phyloP scores from a whole-genome alignment of 2,888 invertebrate genomes.

The Leptopterna dolabrata region DNA sequence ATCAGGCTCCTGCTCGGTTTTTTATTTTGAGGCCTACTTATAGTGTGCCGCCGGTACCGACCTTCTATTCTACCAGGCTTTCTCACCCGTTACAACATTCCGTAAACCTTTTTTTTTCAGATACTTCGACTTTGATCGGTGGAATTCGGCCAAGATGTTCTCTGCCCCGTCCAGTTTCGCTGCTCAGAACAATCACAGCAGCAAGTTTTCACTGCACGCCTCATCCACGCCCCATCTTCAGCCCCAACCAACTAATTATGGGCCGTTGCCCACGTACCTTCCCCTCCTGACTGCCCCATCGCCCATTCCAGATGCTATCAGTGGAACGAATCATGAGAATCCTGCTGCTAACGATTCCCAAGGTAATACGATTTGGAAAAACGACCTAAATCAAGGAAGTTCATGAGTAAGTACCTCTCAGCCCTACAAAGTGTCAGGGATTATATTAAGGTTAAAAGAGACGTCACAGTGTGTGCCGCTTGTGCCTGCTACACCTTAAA shows the following conservation, averaged over 20 bases:
- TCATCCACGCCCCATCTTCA: not conserved
- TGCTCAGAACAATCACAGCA: conserved; percentile 77
- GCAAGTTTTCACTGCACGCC: conserved; percentile 70
- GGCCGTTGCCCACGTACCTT: conserved; percentile 69
- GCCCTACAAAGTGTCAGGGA: no score
- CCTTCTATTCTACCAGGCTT: no score
- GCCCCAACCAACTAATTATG: not conserved
- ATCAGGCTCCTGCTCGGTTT: no score
- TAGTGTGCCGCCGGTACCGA: no score
- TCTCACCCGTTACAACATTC: no score
- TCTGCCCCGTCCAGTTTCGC: conserved; percentile 67
- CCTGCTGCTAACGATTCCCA: not conserved
- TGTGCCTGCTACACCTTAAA: no score
- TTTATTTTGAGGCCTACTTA: no score
- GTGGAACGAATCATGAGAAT: not conserved
- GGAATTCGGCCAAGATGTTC: conserved; percentile 72
- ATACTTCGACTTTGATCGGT: conserved; percentile 84
- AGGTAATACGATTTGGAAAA: no score
- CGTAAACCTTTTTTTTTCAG: not conserved
- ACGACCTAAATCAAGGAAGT: no score
- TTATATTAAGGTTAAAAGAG: no score
- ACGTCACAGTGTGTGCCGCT: no score
- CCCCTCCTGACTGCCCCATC: conserved; percentile 64
- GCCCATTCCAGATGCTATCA: not conserved
- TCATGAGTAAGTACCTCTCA: no score